Conservation (phyloP, 2,113 vertebrate species). For the Pseudorectes ferrugineus region DNA sequence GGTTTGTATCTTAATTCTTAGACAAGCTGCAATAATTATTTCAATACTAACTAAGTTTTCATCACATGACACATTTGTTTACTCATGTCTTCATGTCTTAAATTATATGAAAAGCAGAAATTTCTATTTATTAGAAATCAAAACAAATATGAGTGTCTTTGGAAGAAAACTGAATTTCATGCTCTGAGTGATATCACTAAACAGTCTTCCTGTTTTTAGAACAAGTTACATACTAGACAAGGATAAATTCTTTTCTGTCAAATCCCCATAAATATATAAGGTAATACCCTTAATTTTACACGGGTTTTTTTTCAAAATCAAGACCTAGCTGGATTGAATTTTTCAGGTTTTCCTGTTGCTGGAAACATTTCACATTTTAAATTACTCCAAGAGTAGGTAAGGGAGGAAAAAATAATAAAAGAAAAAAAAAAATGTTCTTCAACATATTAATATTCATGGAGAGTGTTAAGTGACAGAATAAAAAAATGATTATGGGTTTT, state of each 20-base stretch:
- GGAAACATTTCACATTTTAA: background rate
- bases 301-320: background rate
- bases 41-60: background rate
- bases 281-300: background rate
- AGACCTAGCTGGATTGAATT: background rate
- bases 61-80: background rate
- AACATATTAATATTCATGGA: fast-evolving
- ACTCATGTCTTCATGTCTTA: background rate
- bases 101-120: background rate
- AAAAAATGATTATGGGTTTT: background rate
- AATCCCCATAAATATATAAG: background rate
- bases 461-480: background rate
- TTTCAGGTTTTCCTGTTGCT: background rate
- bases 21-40: background rate
- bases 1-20: background rate
- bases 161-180: background rate
- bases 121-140: background rate
- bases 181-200: background rate
- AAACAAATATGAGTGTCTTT: background rate
- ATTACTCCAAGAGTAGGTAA: background rate
- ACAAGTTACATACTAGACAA: background rate
- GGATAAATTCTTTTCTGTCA: background rate
- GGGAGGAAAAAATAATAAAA: background rate
- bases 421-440: fast-evolving
- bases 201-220: background rate